Percentiles rank a stretch among this genome's conserved stretches.
Conservation (phyloP, 2,797 vertebrate genomes). For the Enteromius viviparus region DNA sequence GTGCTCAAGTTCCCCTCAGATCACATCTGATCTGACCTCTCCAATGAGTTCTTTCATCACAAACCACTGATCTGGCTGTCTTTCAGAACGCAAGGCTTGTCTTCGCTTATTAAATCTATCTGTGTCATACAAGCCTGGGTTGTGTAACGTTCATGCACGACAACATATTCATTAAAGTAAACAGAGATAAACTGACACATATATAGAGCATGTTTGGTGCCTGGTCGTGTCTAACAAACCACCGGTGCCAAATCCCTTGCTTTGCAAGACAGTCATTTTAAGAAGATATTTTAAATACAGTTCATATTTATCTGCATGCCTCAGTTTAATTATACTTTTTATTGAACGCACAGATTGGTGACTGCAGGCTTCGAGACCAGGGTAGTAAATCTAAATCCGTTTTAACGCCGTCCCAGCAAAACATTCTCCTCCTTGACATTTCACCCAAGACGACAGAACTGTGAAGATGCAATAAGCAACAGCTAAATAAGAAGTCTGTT, state of each 20-base stretch:
- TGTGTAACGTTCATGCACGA: neutral
- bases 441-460: constrained; percentile 16
- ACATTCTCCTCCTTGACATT: constrained; percentile 30
- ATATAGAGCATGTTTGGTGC: neutral
- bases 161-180: neutral
- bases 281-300: constrained; percentile 37
- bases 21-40: constrained; percentile 70
- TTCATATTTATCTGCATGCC: constrained; percentile 44
- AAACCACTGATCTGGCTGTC: constrained; percentile 7
- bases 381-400: constrained; percentile 50
- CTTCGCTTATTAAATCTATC: constrained; percentile 21
- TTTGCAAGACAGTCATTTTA: constrained; percentile 32
- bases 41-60: constrained; percentile 74
- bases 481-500: neutral
- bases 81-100: constrained; percentile 7
- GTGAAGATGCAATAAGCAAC: constrained; percentile 7
- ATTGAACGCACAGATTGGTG: constrained; percentile 43
- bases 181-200: neutral
- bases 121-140: constrained; percentile 20
- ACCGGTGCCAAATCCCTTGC: neutral
- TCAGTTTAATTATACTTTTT: constrained; percentile 56
- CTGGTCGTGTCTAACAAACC: constrained; percentile 24
- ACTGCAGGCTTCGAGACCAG: constrained; percentile 38
- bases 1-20: constrained; percentile 76
- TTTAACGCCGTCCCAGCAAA: constrained; percentile 29